These are phyloP conservation scores for Typhlichthys subterraneus DNA, from an alignment of 2,797 vertebrate species.

Conservation along the genomic window DNA sequence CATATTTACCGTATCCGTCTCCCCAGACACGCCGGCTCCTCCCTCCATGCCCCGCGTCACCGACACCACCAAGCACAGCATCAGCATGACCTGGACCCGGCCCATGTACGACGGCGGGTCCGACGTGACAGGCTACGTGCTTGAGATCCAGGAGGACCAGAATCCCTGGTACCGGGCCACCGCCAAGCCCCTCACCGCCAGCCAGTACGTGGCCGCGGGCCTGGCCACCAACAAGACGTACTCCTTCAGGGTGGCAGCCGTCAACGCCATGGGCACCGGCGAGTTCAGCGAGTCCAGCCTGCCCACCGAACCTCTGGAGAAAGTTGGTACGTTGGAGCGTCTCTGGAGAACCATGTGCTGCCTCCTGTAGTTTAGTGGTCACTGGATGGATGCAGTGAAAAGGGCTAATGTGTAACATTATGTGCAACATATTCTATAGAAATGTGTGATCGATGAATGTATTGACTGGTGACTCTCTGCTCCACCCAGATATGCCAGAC, in stretches of 20 bases:
- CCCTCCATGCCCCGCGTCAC: slow-evolving; percentile 91
- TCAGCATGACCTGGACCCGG: slow-evolving; percentile 94
- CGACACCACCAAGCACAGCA: slow-evolving; percentile 94
- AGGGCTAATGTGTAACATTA: too few relatives aligned
- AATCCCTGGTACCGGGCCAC: slow-evolving; percentile 95
- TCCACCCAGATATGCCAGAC: slow-evolving; percentile 89
- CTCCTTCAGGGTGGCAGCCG: slow-evolving; percentile 90
- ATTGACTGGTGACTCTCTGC: not conserved
- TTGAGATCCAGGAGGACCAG: slow-evolving; percentile 91
- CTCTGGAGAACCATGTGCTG: not conserved
- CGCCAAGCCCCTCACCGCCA: slow-evolving; percentile 83
- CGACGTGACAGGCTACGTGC: slow-evolving; percentile 89
- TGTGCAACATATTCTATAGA: not conserved
- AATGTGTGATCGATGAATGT: not conserved
- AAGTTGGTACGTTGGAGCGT: slow-evolving; percentile 82
- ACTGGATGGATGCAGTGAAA: too few relatives aligned
- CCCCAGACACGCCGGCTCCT: slow-evolving; percentile 90
- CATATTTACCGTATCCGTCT: not conserved
- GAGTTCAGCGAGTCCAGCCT: slow-evolving; percentile 91
- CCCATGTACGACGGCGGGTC: slow-evolving; percentile 94
- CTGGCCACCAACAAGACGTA: slow-evolving; percentile 90
- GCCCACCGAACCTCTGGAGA: slow-evolving; percentile 89
- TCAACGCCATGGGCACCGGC: slow-evolving; percentile 92
- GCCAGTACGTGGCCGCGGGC: slow-evolving; percentile 85
- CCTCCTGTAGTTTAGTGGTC: too few relatives aligned